phyloP scores from a whole-genome alignment of 2,797 vertebrate species.

The Pseudomugil gertrudae region DNA sequence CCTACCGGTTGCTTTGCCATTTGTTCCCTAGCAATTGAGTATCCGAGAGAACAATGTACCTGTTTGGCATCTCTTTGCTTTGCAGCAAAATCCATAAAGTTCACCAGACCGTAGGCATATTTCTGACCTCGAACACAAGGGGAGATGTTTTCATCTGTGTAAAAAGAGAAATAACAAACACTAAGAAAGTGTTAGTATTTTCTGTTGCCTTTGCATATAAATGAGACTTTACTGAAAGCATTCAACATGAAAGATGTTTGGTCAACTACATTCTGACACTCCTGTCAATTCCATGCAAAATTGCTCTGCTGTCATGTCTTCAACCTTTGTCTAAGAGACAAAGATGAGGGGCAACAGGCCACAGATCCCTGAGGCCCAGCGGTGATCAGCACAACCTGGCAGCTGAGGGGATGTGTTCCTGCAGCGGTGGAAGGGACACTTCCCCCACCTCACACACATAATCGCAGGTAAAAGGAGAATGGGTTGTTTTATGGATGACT shows the following conservation, averaged over 20 bases:
- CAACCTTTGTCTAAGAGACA: conserved; percentile 46
- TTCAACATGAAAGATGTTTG: background rate
- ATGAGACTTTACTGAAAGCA: conserved; percentile 4
- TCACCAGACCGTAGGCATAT: conserved; percentile 28
- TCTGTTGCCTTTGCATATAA: background rate
- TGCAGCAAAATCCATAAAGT: conserved; percentile 34
- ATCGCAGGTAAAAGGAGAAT: conserved; percentile 8
- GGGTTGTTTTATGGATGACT: conserved; percentile 66
- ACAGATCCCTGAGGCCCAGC: conserved; percentile 54
- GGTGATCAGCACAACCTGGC: conserved; percentile 60
- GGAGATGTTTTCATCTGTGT: conserved; percentile 36
- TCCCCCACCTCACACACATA: conserved; percentile 1
- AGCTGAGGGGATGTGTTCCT: conserved; percentile 61
- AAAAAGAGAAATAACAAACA: conserved; percentile 1
- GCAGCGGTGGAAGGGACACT: conserved; percentile 25
- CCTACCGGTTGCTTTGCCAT: conserved; percentile 51
- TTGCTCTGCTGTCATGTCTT: conserved; percentile 36
- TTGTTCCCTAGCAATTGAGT: background rate
- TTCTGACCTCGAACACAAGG: conserved; percentile 6
- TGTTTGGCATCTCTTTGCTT: conserved; percentile 47
- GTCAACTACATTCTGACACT: background rate
- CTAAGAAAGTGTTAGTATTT: background rate
- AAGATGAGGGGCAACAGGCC: conserved; percentile 56
- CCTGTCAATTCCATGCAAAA: conserved; percentile 38
- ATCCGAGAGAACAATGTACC: conserved; percentile 34